These are phyloP conservation scores for Alethe diademata DNA, from an alignment of 2,113 vertebrate species.

Conservation along the genomic window DNA sequence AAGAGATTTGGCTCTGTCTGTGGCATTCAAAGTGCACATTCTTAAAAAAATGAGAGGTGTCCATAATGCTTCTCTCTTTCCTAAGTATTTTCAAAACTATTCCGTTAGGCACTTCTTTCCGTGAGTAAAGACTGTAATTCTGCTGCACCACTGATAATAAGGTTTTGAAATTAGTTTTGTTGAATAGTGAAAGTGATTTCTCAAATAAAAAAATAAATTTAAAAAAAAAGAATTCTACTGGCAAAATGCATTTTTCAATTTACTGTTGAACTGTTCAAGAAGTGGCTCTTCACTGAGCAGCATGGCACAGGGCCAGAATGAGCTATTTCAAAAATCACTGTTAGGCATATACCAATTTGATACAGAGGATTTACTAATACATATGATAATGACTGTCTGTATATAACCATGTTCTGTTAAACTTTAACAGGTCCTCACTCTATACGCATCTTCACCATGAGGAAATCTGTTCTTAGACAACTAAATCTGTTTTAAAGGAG, in stretches of 20 bases:
- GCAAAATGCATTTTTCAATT: conserved; percentile 13
- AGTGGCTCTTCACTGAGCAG: not conserved
- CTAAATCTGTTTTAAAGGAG: not conserved
- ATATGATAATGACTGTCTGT: not conserved
- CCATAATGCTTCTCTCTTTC: not conserved
- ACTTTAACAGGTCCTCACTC: not conserved
- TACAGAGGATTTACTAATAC: conserved; percentile 12
- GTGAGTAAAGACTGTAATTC: not conserved
- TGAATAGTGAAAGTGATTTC: not conserved
- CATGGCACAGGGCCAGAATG: not conserved
- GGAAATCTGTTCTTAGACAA: not conserved
- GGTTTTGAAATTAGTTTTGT: conserved; percentile 34
- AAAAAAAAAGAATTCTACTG: not conserved
- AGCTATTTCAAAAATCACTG: conserved; percentile 28
- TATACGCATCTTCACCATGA: not conserved
- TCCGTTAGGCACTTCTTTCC: not conserved
- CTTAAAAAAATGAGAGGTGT: not conserved
- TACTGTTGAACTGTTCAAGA: conserved; percentile 8
- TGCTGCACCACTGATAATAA: not conserved
- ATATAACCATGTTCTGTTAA: not conserved
- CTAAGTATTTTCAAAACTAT: conserved; percentile 10
- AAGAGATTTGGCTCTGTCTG: not conserved
- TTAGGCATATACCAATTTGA: not conserved
- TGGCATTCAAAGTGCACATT: not conserved
- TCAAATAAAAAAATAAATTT: not conserved